phyloP scores from a whole-genome alignment of 1,140 invertebrate species.

The Diploscapter pachys region DNA sequence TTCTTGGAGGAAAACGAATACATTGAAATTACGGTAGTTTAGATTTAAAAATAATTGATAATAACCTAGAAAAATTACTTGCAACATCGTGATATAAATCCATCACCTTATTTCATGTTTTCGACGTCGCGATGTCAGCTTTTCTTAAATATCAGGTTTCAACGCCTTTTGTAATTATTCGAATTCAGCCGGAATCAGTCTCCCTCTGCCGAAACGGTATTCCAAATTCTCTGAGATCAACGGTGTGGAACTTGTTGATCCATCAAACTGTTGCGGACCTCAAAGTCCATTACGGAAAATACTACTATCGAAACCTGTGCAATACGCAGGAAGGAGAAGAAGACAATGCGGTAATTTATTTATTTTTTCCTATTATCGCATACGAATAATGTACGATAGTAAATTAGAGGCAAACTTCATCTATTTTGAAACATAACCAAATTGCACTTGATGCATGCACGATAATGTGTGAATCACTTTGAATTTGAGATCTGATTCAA shows the following conservation, averaged over 20 bases:
- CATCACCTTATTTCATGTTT: not conserved
- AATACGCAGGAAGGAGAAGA: constrained; percentile 51
- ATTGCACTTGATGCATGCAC: not conserved
- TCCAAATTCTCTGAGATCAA: constrained; percentile 60
- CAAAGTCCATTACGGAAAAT: constrained; percentile 60
- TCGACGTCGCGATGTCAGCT: not conserved
- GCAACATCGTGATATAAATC: constrained; percentile 12
- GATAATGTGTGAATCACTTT: too few species aligned
- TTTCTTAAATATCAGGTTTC: not conserved
- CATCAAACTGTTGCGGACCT: constrained; percentile 61
- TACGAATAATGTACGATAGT: not conserved
- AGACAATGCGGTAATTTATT: constrained; percentile 5
- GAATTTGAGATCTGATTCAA: too few species aligned
- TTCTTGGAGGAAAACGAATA: constrained; percentile 22
- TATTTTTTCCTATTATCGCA: not conserved
- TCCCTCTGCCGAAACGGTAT: constrained; percentile 62
- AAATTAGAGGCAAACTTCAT: not conserved
- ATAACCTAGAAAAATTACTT: not conserved
- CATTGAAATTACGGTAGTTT: constrained; percentile 22
- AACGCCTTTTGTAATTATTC: constrained; percentile 13
- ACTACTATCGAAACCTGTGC: constrained; percentile 64
- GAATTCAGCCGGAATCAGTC: constrained; percentile 60
- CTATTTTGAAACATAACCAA: not conserved
- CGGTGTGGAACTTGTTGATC: constrained; percentile 63
- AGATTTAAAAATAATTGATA: constrained; percentile 27